Evolutionary conservation across 1,140 invertebrate genomes (phyloP), one percentile per base, ranked within the genome.

Genomic region (Cryptotermes secundus): DNA sequence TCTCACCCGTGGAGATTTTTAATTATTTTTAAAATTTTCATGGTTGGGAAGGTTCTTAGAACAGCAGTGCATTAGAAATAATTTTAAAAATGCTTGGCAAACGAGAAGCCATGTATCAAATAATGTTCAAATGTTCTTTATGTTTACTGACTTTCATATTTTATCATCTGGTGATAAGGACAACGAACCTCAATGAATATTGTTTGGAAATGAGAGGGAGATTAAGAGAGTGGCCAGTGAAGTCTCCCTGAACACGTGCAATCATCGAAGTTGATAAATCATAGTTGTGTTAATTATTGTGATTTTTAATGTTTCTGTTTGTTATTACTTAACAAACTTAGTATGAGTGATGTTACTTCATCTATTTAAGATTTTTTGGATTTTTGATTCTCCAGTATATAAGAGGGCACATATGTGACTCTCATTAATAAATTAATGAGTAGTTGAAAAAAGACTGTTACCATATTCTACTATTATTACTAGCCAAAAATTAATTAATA

Each of bases 371-470:
- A 45, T 42, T n/a, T 42, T 45, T 82, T 72, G 26, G 59, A 72
- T 31, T 72, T 72, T 72, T 72, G 59, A 82, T 82, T 82, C n/a
- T 38, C 31, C 24, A 45, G 31, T 82, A 45, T 31, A 24, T 82
- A 82, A 82, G 45, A 34, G 38, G 6, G 7, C 81, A 45, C 9
- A 38, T 49, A 26, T 38, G 36, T 49, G 36, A 42, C 35, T 45
- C 26, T 45, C n/a, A 82, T 31, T 42, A 34, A 45, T 82, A 82
- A 82, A 45, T 82, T 72, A 80, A 84, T 38, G 24, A 42, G n/a
- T 72, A 72, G 59, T 72, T 72, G 14, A 80, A 84, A 87, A 34
- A 89, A 89, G 89, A 90, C 89, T 90, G 89, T 90, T 90, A 90
- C 88, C 88, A 88, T 87, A 86, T 88, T 88, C 87, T 87, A 86